Percentiles rank a stretch among this genome's conserved stretches.
Conservation (phyloP, 37 sponge, comb jelly and placozoan species). For the Hormiphora californensis region DNA sequence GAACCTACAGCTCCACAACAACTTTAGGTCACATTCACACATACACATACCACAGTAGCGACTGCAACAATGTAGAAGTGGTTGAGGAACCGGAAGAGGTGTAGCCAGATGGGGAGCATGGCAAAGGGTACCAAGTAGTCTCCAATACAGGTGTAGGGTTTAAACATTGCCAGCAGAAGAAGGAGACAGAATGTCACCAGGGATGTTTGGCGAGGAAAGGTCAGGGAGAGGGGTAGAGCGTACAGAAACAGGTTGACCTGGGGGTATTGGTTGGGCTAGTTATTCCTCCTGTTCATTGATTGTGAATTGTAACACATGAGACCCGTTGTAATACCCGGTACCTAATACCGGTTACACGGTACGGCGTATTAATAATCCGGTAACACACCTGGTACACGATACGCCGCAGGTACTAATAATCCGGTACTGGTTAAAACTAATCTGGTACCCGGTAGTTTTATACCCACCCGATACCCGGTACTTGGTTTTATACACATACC, state of each 20-base stretch:
- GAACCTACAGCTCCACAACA: background rate
- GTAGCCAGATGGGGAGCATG: conserved; percentile 79
- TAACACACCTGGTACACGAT: no score
- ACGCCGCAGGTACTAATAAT: background rate
- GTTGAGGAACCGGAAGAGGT: conserved; percentile 67
- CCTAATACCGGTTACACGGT: no score
- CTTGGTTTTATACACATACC: no score
- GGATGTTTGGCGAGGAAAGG: background rate
- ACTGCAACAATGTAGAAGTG: conserved; percentile 9
- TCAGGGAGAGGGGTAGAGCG: background rate
- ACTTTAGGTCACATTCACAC: background rate
- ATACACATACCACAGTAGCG: conserved; percentile 13
- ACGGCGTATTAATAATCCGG: no score
- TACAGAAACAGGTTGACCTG: conserved; percentile 18
- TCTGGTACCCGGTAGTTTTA: no score
- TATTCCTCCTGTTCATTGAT: background rate
- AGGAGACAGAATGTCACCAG: conserved; percentile 63
- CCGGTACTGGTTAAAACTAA: no score
- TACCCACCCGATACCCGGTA: no score
- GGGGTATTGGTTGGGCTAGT: background rate
- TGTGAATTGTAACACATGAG: no score
- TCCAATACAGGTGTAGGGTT: conserved; percentile 89
- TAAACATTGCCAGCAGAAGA: conserved; percentile 77
- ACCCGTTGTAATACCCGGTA: no score
- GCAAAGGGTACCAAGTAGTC: conserved; percentile 79